phyloP scores from a whole-genome alignment of 2,888 invertebrate species.

The Melolontha melolontha region DNA sequence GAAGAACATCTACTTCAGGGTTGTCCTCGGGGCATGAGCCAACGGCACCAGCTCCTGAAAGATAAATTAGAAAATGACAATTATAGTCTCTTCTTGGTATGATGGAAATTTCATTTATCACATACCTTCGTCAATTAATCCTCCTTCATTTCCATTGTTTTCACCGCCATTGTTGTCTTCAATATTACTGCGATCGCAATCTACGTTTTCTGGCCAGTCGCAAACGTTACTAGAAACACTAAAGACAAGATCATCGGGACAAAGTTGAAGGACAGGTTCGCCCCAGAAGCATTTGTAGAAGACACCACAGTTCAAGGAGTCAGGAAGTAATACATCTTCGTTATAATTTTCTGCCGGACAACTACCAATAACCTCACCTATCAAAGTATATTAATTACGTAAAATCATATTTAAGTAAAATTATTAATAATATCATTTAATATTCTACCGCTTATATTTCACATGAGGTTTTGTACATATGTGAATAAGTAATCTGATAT shows the following conservation, averaged over 20 bases:
- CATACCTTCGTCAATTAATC: neutral
- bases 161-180: neutral
- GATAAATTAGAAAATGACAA: neutral
- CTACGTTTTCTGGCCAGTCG: neutral
- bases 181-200: neutral
- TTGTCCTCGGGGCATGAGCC: constrained; percentile 9
- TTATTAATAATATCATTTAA: too few relatives aligned
- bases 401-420: too few relatives aligned
- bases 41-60: neutral
- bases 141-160: neutral
- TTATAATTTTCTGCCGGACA: constrained; percentile 2
- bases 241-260: constrained; percentile 38
- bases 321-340: constrained; percentile 12
- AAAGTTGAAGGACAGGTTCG: neutral
- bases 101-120: too few relatives aligned
- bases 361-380: neutral
- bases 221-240: constrained; percentile 24
- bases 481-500: too few relatives aligned
- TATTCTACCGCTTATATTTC: too few relatives aligned
- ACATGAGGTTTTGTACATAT: too few relatives aligned
- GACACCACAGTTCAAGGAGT: constrained; percentile 8
- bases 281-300: constrained; percentile 28
- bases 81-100: neutral
- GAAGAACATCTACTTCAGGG: constrained; percentile 1
- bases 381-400: too few relatives aligned